These are phyloP conservation scores for Leptopilina clavipes DNA, from an alignment of 1,140 invertebrate genomes.

Conservation along the genomic window DNA sequence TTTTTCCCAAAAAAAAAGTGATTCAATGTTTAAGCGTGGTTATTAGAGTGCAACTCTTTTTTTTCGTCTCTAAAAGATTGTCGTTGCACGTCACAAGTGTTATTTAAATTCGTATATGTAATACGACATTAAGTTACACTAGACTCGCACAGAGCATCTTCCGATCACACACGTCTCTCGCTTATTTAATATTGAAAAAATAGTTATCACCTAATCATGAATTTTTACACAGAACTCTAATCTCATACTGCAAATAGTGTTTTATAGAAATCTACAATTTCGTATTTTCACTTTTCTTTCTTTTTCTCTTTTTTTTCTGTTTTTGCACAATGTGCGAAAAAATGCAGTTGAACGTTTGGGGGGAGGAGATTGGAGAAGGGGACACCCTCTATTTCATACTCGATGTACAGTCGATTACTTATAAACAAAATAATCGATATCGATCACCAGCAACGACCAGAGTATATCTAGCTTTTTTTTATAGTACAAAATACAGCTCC, in stretches of 20 bases:
- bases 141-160: neutral
- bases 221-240: constrained; percentile 25
- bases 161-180: constrained; percentile 18
- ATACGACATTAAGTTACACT: neutral
- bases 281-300: neutral
- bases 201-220: constrained; percentile 5
- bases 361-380: neutral
- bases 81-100: constrained; percentile 1
- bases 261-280: constrained; percentile 23
- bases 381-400: constrained; percentile 12
- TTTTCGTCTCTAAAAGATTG: neutral
- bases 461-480: constrained; percentile 73
- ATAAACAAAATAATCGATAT: constrained; percentile 55
- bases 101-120: neutral
- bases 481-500: constrained; percentile 74
- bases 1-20: neutral
- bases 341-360: neutral
- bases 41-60: constrained; percentile 13
- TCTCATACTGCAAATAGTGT: constrained; percentile 22
- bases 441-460: constrained; percentile 74
- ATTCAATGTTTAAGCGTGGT: neutral
- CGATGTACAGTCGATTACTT: constrained; percentile 30
- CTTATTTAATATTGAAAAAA: neutral
- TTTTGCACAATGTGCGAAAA: constrained; percentile 1
- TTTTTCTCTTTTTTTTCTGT: neutral